Conservation (phyloP, 2,888 invertebrate genomes). For the Nomada ruficornis region DNA sequence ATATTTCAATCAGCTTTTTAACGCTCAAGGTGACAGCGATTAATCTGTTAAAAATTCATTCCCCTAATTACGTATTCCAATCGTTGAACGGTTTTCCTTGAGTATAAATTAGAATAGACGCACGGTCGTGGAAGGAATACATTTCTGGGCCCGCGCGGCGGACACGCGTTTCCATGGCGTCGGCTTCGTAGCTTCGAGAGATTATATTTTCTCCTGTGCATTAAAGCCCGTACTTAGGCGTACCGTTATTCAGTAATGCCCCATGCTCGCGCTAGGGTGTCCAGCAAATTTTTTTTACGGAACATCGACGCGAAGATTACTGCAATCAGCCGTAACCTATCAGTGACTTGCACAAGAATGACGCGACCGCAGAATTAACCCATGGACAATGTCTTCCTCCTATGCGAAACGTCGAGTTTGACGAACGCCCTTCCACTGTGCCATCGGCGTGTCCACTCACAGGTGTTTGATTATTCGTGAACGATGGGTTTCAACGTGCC, state of each 20-base stretch:
- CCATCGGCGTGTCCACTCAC: slow-evolving; percentile 12
- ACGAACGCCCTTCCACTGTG: slow-evolving; percentile 24
- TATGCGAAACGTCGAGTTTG: slow-evolving; percentile 48
- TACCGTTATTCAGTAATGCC: slow-evolving; percentile 72
- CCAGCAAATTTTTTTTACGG: slow-evolving; percentile 53
- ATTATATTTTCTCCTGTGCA: slow-evolving; percentile 67
- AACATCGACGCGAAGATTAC: slow-evolving; percentile 71
- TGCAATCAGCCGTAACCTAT: slow-evolving; percentile 72
- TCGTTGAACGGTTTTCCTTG: background rate
- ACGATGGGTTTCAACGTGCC: slow-evolving; percentile 39
- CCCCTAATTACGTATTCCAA: slow-evolving; percentile 5
- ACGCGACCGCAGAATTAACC: slow-evolving; percentile 66
- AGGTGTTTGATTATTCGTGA: slow-evolving; percentile 49
- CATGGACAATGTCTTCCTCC: slow-evolving; percentile 62
- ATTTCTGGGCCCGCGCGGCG: slow-evolving; percentile 51
- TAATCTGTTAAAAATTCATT: background rate
- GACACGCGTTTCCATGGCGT: slow-evolving; percentile 21
- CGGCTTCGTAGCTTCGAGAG: slow-evolving; percentile 48
- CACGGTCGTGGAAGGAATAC: slow-evolving; percentile 8
- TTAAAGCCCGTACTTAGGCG: slow-evolving; percentile 70
- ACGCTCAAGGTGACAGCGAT: slow-evolving; percentile 21
- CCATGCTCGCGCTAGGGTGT: slow-evolving; percentile 62
- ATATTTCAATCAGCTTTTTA: slow-evolving; percentile 49
- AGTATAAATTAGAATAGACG: background rate
- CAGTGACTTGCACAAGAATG: slow-evolving; percentile 69